These are phyloP conservation scores for Lycophotia porphyrea DNA, from an alignment of 2,888 invertebrate species.

Conservation along the genomic window DNA sequence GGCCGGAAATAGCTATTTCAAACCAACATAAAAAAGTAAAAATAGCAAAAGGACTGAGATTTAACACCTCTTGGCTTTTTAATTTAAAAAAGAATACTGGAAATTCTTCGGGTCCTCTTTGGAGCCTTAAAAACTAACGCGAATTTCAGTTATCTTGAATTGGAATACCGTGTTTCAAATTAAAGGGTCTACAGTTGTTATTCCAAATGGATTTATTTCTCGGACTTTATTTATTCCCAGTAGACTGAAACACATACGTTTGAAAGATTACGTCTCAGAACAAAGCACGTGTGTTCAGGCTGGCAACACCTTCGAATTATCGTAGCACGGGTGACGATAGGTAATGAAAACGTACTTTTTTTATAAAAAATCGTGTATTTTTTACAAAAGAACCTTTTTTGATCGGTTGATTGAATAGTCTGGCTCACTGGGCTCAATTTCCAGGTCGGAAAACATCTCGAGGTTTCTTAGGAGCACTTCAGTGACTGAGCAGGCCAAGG, in stretches of 20 bases:
- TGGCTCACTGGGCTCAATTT: conserved; percentile 14
- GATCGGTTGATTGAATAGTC: not conserved
- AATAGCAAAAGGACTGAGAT: not conserved
- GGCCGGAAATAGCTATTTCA: not conserved
- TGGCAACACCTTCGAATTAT: conserved; percentile 21
- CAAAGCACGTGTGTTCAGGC: conserved; percentile 40
- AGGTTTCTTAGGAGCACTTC: not conserved
- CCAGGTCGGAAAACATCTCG: not conserved
- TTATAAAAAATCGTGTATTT: not conserved
- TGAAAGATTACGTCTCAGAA: conserved; percentile 10
- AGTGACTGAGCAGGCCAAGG: not conserved
- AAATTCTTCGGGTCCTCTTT: conserved; percentile 10
- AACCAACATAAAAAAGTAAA: not conserved
- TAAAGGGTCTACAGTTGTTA: conserved; percentile 7
- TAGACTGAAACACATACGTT: conserved; percentile 13
- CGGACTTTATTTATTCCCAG: conserved; percentile 42
- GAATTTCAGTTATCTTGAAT: conserved; percentile 28
- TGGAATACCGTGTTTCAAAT: conserved; percentile 30
- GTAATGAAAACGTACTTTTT: not conserved
- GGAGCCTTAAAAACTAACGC: conserved; percentile 9
- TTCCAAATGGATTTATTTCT: conserved; percentile 9
- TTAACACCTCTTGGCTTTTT: not conserved
- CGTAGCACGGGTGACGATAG: conserved; percentile 27
- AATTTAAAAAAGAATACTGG: not conserved
- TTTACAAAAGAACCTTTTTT: not conserved